Base-by-base conservation (phyloP, 2,797 vertebrate species). In the Pteronotus mesoamericanus region DNA sequence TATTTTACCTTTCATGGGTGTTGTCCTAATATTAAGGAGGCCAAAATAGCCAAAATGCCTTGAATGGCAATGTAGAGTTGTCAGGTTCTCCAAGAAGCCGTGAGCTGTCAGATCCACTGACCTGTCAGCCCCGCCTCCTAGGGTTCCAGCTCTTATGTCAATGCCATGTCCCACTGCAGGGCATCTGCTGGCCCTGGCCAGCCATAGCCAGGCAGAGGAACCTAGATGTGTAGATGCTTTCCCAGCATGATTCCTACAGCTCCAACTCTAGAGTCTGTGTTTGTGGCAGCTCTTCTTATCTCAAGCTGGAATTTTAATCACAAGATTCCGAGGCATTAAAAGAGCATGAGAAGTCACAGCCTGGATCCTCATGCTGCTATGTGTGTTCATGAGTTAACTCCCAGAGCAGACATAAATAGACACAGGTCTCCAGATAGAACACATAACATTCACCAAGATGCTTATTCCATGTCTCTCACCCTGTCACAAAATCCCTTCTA, bases 121-220 rank as follows among this genome's bases (percentile, higher is more conserved):
- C 3, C 26, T 22, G 10, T 32, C 84, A 95, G 79, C 42, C n/a
- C 64, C 16, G 34, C 64, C 9, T 64, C 8, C 18, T 21, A 10
- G 9, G 1, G 19, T 29, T 64, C 3, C 18, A 34, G 10, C 14
- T 46, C 29, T 22, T 1, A 0, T 16, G 37, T 51, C 39, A 37
- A 42, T 7, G 6, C 39, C 59, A 24, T 0, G 11, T 64, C 1
- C 0, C 57, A 29, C 29, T 39, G n/a, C 1, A 0, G 1, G 69
- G 22, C 64, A 42, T 55, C 39, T 24, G 34, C 21, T 44, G 53
- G 75, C 90, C 18, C n/a, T 6, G 3, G 37, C 19, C 9, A 4
- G 1, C 5, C 19, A 0, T 21, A 26, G 9, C 1, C 1, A 4
- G 46, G 7, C 6, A 1, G 15, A 75, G 55, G 48, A 39, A 39